Base-by-base conservation (phyloP, 2,797 vertebrate species). In the Poecilia wingei region DNA sequence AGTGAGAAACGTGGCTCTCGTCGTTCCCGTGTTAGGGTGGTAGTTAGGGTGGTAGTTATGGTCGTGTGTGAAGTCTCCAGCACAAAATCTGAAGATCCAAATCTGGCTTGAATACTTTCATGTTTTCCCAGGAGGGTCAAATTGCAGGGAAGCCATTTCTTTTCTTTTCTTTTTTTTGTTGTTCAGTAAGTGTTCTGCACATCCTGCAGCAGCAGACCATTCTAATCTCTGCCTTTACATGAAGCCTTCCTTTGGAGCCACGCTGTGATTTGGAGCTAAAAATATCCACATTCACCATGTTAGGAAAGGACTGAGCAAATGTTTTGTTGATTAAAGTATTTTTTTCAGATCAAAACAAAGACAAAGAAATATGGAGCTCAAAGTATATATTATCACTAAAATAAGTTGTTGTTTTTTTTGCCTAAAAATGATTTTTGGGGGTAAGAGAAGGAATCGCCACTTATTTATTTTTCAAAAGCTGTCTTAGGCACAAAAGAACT, bases 1-100 rank as follows among this genome's bases (percentile, higher is more conserved):
- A 61, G 86, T 87, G 75, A 76, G 77, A 80, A 80, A 76, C 5
- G 6, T 31, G 28, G 18, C 46, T 6, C n/a, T 47, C 7, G 25
- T 39, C 4, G 0, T 74, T 12, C 16, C 10, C 55, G 33, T 74
- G 33, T 74, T 55, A 25, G 22, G 49, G 51, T 53, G 47, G 18
- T 20, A 49, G 16, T 20, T 49, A 49, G 47, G 16, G 47, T 39
- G 43, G 31, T 49, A 33, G 6, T 49, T 36, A 6, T 9, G 7
- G n/a, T 41, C 12, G 9, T 39, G 8, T 66, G 16, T 36, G 18
- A 43, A 41, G 20, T 22, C 3, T 68, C 64, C 36, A 69, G 22
- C 10, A 69, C 9, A 25, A 43, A 41, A 69, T 41, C 66, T 43
- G 66, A 69, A 69, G 64, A 66, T 12, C 20, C 36, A 68, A 68